Evolutionary conservation across 2,888 invertebrate species (phyloP).

Genomic region (Drosophila acutilabella): DNA sequence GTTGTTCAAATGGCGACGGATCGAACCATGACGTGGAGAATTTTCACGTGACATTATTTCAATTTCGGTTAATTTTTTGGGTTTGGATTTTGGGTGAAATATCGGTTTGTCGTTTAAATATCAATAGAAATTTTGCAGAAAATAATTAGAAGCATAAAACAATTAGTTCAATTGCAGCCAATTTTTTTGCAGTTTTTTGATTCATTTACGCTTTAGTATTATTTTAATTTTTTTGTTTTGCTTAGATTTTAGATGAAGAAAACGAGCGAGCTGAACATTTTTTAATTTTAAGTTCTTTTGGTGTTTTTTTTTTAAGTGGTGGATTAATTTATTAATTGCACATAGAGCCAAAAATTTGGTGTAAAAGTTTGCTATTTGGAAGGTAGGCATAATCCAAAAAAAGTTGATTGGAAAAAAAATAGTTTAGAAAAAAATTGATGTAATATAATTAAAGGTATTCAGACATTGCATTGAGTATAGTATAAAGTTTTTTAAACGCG

Average conservation of each 20-base stretch:
- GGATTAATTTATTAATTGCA: conserved; percentile 72
- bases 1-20: conserved; percentile 72
- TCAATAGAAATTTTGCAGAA: conserved; percentile 70
- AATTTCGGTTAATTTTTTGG: conserved; percentile 19
- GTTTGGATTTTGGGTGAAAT: conserved; percentile 17
- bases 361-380: conserved; percentile 70
- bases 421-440: conserved; percentile 5
- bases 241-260: conserved; percentile 65
- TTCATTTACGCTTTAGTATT: conserved; percentile 13
- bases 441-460: conserved; percentile 9
- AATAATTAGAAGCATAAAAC: conserved; percentile 79
- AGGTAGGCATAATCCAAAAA: conserved; percentile 61
- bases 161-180: conserved; percentile 74
- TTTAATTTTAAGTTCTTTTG: conserved; percentile 42
- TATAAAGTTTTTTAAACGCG: conserved; percentile 12
- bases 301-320: conserved; percentile 49
- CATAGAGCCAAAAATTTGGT: conserved; percentile 79
- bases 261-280: conserved; percentile 73
- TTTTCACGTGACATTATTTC: conserved; percentile 84
- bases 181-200: conserved; percentile 45
- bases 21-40: conserved; percentile 83
- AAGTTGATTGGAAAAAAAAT: conserved; percentile 55
- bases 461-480: conserved; percentile 21
- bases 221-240: conserved; percentile 16
- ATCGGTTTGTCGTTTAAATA: conserved; percentile 35